phyloP scores from a whole-genome alignment of 2,888 invertebrate genomes.

The Diloba caeruleocephala region DNA sequence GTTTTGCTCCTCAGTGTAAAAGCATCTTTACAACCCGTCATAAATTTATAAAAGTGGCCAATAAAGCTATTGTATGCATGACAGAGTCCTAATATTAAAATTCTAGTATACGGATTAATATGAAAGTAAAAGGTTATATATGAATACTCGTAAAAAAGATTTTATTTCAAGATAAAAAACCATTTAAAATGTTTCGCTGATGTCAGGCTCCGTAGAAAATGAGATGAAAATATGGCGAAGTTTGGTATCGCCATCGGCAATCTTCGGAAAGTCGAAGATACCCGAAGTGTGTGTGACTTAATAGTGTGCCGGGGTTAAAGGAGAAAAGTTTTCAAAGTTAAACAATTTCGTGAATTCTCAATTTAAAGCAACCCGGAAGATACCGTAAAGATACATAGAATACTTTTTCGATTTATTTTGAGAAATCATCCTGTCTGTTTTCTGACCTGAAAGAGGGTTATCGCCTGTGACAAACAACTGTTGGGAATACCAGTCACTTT shows the following conservation, averaged over 20 bases:
- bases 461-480: constrained; percentile 16
- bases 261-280: constrained; percentile 30
- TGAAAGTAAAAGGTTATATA: constrained; percentile 23
- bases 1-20: constrained; percentile 14
- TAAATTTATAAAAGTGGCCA: constrained; percentile 40
- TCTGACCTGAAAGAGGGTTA: constrained; percentile 17
- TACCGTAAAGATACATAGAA: constrained; percentile 1
- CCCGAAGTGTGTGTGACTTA: constrained; percentile 25
- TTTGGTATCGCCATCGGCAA: constrained; percentile 14
- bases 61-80: constrained; percentile 46
- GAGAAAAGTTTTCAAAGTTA: constrained; percentile 23
- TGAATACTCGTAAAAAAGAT: constrained; percentile 33
- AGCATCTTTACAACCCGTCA: constrained; percentile 18
- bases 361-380: constrained; percentile 22
- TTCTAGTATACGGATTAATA: constrained; percentile 38
- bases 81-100: constrained; percentile 28
- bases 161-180: constrained; percentile 37
- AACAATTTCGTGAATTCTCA: constrained; percentile 34
- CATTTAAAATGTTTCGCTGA: constrained; percentile 8
- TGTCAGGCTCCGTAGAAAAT: constrained; percentile 6
- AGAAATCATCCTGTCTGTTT: constrained; percentile 25
- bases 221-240: constrained; percentile 8
- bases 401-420: constrained; percentile 11
- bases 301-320: constrained; percentile 1
- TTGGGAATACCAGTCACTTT: constrained; percentile 1